Evolutionary conservation across 2,113 vertebrate genomes (phyloP).

Genomic region (Salvelinus sp.): DNA sequence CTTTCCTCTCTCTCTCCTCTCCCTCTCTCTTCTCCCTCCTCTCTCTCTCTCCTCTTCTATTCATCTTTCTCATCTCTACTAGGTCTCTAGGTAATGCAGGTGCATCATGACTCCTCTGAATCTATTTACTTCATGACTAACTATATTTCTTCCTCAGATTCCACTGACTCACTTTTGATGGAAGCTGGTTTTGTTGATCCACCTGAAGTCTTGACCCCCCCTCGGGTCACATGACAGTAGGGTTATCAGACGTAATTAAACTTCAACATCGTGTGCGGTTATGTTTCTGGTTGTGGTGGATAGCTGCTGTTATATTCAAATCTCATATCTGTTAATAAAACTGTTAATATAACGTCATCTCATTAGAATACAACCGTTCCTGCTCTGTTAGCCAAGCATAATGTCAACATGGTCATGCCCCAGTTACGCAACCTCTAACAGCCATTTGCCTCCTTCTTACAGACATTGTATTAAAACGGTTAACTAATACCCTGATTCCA

Average conservation of each 20-base stretch:
- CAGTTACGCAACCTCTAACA: too few relatives aligned
- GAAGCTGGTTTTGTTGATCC: constrained; percentile 18
- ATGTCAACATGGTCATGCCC: background rate
- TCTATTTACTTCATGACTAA: constrained; percentile 45
- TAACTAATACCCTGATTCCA: too few relatives aligned
- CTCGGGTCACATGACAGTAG: background rate
- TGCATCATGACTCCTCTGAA: constrained; percentile 55
- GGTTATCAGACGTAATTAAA: background rate
- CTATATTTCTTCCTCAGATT: constrained; percentile 60
- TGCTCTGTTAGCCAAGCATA: background rate
- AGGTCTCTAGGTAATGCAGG: constrained; percentile 36
- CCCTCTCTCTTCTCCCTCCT: too few relatives aligned
- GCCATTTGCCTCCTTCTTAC: too few relatives aligned
- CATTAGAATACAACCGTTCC: background rate
- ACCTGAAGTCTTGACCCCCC: constrained; percentile 16
- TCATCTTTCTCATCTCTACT: too few relatives aligned
- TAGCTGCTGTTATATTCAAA: background rate
- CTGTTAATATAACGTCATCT: background rate
- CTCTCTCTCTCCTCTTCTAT: too few relatives aligned
- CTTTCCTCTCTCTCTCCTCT: too few relatives aligned
- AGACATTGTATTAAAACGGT: too few relatives aligned
- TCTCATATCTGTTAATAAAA: background rate
- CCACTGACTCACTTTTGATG: constrained; percentile 51
- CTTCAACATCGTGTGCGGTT: background rate
- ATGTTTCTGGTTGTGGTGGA: too few relatives aligned